Conservation (phyloP, 2,797 vertebrate genomes). For the Coregonus suidteri region DNA sequence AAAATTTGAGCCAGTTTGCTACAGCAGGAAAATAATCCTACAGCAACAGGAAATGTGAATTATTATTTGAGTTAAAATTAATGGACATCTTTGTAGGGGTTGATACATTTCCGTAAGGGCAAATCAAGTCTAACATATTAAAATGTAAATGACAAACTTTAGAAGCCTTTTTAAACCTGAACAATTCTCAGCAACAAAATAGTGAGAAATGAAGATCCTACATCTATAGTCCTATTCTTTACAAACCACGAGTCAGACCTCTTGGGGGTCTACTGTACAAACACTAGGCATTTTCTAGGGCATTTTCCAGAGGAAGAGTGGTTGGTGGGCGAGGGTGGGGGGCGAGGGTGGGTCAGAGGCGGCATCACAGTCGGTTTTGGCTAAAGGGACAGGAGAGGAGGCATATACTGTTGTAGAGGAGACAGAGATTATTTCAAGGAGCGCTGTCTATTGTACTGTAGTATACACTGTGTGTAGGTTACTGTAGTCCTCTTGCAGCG, state of each 20-base stretch:
- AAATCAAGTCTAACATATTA: too few species aligned
- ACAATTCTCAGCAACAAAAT: too few species aligned
- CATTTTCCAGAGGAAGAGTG: background rate
- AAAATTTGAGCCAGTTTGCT: too few species aligned
- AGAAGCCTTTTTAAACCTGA: too few species aligned
- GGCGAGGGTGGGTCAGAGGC: slow-evolving; percentile 25
- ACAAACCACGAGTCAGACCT: background rate
- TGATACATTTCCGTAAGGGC: too few species aligned
- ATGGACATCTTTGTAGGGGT: too few species aligned
- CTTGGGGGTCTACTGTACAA: background rate
- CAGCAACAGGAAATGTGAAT: too few species aligned
- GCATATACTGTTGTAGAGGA: slow-evolving; percentile 49
- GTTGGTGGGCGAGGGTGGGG: background rate
- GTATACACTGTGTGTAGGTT: slow-evolving; percentile 46
- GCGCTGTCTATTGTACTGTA: slow-evolving; percentile 46
- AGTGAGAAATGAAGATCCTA: too few species aligned
- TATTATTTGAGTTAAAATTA: too few species aligned
- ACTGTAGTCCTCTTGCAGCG: slow-evolving; percentile 48
- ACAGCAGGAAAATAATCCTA: too few species aligned
- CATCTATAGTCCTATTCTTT: background rate
- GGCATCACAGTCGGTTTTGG: slow-evolving; percentile 64
- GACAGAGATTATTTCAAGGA: background rate
- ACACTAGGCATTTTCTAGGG: background rate
- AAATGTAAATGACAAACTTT: too few species aligned
- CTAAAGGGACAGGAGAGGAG: slow-evolving; percentile 62